Evolutionary conservation across 2,888 invertebrate genomes (phyloP), one percentile per base, ranked within the genome.

Genomic region (Ophion ventricosus): DNA sequence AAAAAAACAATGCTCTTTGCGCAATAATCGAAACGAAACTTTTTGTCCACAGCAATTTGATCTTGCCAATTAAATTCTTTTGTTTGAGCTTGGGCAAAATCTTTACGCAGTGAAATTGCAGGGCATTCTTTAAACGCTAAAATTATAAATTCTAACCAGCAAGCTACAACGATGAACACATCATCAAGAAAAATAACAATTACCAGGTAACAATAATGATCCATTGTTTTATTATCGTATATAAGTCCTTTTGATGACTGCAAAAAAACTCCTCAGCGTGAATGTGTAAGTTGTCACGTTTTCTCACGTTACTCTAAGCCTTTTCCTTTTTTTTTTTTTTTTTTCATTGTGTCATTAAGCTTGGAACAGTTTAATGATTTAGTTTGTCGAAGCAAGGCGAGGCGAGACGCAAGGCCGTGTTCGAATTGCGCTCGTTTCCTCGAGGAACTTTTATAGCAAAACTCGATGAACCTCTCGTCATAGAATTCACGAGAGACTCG

Each of bases 371-470:
- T 73, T 20, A 14, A 63, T 74, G 66, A 23, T 43, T 74, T 74
- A 59, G 59, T 80, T 74, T 49, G 57, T 29, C 29, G 49, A 56
- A 49, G 59, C 49, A 23, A 74, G 67, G 54, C 57, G 35, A 29
- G 72, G 72, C 10, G n/a, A 5, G 7, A 20, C 7, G 61, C 78
- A 75, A 79, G 82, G 82, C 49, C 74, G 82, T 67, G 35, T 74
- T 26, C 69, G 49, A 14, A 49, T 3, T 7, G 40, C 66, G 29
- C 69, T 73, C 23, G 17, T 66, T 59, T 14, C 35, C 75, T 70
- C 63, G 64, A 63, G 49, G 75, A 80, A 80, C 66, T 75, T 40
- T n/a, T n/a, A n/a, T 23, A 56, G 4, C 14, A 29, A 20, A 56
- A 54, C 69, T 67, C 63, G 78, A 56, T 54, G 78, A 75, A 74